phyloP scores from a whole-genome alignment of 1,140 invertebrate species.

The Drosophila pruinosa region DNA sequence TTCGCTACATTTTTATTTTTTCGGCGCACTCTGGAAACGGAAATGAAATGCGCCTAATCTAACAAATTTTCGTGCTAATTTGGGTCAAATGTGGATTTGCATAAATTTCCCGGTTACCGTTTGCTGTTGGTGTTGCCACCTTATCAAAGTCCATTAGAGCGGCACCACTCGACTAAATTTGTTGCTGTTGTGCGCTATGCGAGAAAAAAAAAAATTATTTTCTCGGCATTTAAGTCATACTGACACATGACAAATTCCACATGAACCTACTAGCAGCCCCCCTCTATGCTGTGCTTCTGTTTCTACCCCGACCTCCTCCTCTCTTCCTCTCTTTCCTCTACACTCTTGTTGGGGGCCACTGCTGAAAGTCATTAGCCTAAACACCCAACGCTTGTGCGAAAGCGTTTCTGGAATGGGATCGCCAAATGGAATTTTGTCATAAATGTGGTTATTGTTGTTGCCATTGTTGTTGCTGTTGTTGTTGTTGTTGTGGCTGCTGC shows the following conservation, averaged over 20 bases:
- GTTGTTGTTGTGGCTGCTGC: slow-evolving; percentile 11
- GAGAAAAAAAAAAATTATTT: slow-evolving; percentile 53
- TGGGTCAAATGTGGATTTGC: slow-evolving; percentile 78
- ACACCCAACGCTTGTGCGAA: slow-evolving; percentile 60
- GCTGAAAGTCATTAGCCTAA: slow-evolving; percentile 73
- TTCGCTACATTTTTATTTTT: slow-evolving; percentile 22
- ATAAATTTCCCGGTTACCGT: slow-evolving; percentile 60
- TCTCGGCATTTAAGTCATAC: slow-evolving; percentile 77
- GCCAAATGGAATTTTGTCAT: slow-evolving; percentile 79
- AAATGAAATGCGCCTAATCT: slow-evolving; percentile 77
- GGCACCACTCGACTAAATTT: slow-evolving; percentile 52
- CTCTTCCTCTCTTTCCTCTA: background rate
- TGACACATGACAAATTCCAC: slow-evolving; percentile 79
- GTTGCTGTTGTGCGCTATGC: background rate
- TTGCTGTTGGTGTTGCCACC: slow-evolving; percentile 61
- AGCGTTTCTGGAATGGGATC: slow-evolving; percentile 34
- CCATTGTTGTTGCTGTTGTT: slow-evolving; percentile 6
- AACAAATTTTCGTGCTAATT: slow-evolving; percentile 80
- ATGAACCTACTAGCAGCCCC: slow-evolving; percentile 48
- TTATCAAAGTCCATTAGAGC: slow-evolving; percentile 77
- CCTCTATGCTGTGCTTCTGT: background rate
- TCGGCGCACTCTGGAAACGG: slow-evolving; percentile 30
- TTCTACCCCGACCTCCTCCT: background rate
- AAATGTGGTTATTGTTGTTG: slow-evolving; percentile 54
- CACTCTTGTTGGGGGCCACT: slow-evolving; percentile 15